A percentile compares a stretch with the other conserved stretches of the same genome.
phyloP scores from a whole-genome alignment of 2,888 invertebrate genomes.

The Halictus ligatus region DNA sequence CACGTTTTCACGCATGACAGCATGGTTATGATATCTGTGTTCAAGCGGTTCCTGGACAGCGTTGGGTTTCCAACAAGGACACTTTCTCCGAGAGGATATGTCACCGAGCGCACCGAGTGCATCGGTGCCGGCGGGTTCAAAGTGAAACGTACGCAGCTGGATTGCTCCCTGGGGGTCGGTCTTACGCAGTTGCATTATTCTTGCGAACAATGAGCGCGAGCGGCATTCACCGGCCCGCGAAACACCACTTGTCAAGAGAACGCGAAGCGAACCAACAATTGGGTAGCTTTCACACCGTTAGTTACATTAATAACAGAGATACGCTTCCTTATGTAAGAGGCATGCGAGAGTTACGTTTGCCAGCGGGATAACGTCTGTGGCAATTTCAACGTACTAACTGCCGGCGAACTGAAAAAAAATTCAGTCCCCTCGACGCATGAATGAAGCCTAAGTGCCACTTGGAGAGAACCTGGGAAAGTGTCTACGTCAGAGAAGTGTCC shows the following conservation, averaged over 20 bases:
- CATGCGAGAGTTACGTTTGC: neutral
- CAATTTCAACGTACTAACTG: neutral
- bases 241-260: neutral
- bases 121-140: neutral
- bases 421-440: neutral
- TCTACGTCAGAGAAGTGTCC: too few species aligned
- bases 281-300: neutral
- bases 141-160: constrained; percentile 4
- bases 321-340: neutral
- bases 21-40: neutral
- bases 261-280: neutral
- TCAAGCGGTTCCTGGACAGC: neutral
- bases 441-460: neutral
- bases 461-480: too few species aligned
- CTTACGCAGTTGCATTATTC: neutral
- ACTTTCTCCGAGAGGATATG: constrained; percentile 4
- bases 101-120: neutral
- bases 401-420: neutral
- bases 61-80: neutral
- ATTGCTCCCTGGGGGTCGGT: neutral
- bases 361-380: neutral
- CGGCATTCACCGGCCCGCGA: neutral
- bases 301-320: constrained; percentile 1
- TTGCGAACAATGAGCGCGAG: neutral
- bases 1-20: neutral